Evolutionary conservation across 2,113 vertebrate species (phyloP).

Genomic region (Rhinolophus ferrumequinum): DNA sequence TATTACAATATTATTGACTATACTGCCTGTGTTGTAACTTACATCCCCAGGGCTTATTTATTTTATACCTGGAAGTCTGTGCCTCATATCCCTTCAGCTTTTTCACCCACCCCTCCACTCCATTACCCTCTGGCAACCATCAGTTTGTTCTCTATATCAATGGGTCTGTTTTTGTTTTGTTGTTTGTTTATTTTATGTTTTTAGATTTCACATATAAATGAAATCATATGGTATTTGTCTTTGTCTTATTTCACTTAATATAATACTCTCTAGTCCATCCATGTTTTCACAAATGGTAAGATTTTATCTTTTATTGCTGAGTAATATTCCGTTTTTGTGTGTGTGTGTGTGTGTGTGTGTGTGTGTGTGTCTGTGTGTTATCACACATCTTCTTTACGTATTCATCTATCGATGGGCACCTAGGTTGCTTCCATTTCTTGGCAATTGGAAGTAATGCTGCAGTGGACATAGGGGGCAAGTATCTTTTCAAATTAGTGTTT

Average conservation of each 20-base stretch:
- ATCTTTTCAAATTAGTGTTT: not conserved
- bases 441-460: not conserved
- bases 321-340: not conserved
- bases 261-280: not conserved
- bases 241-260: not conserved
- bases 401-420: not conserved
- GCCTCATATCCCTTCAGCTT: not conserved
- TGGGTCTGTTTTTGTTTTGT: not conserved
- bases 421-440: not conserved
- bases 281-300: not conserved
- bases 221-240: not conserved
- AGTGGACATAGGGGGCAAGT: not conserved
- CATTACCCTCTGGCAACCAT: not conserved
- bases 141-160: not conserved
- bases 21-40: not conserved
- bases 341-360: no score
- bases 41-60: not conserved
- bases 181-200: not conserved
- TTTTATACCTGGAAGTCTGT: not conserved
- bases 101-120: not conserved
- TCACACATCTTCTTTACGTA: not conserved
- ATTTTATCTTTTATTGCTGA: not conserved
- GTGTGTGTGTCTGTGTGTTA: no score
- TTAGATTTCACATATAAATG: not conserved
- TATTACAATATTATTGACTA: not conserved